A percentile compares a stretch with the other conserved stretches of the same genome.
Conservation (phyloP, 2,113 vertebrate species). For the Diglossa brunneiventris region DNA sequence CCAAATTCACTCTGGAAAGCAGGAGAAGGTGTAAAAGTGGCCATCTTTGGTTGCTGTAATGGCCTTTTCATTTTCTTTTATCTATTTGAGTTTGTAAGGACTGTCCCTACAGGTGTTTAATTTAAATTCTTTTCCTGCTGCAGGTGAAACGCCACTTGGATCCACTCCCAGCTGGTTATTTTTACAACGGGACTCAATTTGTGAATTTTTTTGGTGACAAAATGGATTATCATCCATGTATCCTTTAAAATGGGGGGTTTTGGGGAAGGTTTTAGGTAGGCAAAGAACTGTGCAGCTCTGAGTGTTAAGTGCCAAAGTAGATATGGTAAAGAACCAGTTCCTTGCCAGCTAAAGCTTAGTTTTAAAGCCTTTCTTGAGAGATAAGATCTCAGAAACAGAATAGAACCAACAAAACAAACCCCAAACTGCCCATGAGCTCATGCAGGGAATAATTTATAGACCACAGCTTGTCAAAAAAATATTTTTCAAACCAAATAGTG, state of each 20-base stretch:
- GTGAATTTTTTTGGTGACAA: constrained; percentile 94
- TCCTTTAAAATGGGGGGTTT: constrained; percentile 70
- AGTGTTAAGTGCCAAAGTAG: background rate
- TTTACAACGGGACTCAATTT: constrained; percentile 92
- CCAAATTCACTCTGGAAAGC: background rate
- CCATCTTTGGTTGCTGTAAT: background rate
- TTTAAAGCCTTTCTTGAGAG: background rate
- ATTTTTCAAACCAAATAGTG: background rate
- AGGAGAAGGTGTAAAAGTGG: background rate
- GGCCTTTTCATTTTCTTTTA: background rate
- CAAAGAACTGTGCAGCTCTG: background rate
- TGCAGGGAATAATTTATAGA: background rate
- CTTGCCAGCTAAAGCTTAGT: background rate
- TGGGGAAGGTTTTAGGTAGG: constrained; percentile 52
- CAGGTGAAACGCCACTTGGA: constrained; percentile 88
- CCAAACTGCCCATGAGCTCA: background rate
- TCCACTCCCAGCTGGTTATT: constrained; percentile 88
- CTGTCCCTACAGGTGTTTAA: background rate
- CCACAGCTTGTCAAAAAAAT: background rate
- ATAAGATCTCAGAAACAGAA: background rate
- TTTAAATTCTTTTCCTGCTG: accelerated
- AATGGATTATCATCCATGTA: constrained; percentile 89
- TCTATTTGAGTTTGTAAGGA: background rate
- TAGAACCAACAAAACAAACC: background rate
- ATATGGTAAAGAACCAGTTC: background rate